Conservation (phyloP, 2,888 invertebrate species). For the Platypus cylindrus region DNA sequence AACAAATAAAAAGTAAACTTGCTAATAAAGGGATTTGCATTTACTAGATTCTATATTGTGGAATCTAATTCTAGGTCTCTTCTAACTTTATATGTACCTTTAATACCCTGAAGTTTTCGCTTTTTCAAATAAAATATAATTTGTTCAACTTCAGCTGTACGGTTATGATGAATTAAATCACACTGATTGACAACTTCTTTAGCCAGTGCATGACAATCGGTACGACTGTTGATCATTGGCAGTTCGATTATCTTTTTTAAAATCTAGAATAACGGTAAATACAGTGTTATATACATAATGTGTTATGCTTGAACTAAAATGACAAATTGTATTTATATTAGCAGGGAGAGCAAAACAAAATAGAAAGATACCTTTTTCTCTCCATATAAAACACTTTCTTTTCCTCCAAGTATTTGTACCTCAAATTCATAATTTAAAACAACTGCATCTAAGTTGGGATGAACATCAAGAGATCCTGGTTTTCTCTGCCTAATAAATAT, state of each 20-base stretch:
- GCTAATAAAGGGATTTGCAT: neutral
- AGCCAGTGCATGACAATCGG: constrained; percentile 67
- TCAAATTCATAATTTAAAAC: constrained; percentile 79
- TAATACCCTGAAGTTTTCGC: constrained; percentile 42
- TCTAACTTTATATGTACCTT: neutral
- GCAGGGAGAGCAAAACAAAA: too few species aligned
- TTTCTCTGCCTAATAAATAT: constrained; percentile 47
- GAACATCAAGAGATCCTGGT: constrained; percentile 74
- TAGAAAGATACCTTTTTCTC: constrained; percentile 71
- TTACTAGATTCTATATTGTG: neutral
- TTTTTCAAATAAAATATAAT: constrained; percentile 77
- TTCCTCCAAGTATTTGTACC: constrained; percentile 68
- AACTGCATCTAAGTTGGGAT: constrained; percentile 76
- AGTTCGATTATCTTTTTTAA: constrained; percentile 62
- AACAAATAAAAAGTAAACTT: neutral
- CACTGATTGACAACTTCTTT: constrained; percentile 78
- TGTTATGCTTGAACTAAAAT: neutral
- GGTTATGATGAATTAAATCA: constrained; percentile 69
- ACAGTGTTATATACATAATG: neutral
- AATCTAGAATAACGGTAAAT: constrained; percentile 23
- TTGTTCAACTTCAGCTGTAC: constrained; percentile 75
- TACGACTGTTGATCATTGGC: constrained; percentile 64
- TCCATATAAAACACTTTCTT: constrained; percentile 64
- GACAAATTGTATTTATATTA: too few species aligned
- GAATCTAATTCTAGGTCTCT: constrained; percentile 1